Conservation (phyloP, 30 jellyfish, hydroid and myxozoan genomes). For the Catostylus mosaicus region DNA sequence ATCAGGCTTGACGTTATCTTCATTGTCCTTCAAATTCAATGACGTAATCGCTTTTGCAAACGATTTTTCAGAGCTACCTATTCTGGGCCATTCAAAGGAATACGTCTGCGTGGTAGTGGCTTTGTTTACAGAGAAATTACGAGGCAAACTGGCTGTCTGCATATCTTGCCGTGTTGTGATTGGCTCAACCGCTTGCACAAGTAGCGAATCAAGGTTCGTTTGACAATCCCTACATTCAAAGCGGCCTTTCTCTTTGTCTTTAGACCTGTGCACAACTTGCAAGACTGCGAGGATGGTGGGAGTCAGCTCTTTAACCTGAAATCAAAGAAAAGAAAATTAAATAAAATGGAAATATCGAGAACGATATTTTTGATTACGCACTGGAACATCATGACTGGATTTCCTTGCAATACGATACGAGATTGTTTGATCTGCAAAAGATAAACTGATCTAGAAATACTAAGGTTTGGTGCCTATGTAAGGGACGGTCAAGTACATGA, state of each 20-base stretch:
- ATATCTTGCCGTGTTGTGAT: conserved; percentile 34
- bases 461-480: too few relatives aligned
- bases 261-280: conserved; percentile 58
- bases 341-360: too few relatives aligned
- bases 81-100: conserved; percentile 60
- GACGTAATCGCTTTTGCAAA: conserved; percentile 21
- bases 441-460: too few relatives aligned
- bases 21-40: conserved; percentile 9
- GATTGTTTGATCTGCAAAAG: too few relatives aligned
- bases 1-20: not conserved
- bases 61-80: conserved; percentile 37
- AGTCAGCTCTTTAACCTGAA: conserved; percentile 67
- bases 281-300: conserved; percentile 73
- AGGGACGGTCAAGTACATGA: too few relatives aligned
- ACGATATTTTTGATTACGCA: too few relatives aligned
- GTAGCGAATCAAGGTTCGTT: conserved; percentile 56
- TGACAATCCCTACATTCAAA: conserved; percentile 59
- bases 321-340: not conserved
- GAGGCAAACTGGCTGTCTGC: conserved; percentile 76
- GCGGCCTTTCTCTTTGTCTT: conserved; percentile 38
- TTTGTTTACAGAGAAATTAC: conserved; percentile 50
- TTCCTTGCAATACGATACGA: too few relatives aligned
- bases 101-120: conserved; percentile 43
- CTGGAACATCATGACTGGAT: too few relatives aligned
- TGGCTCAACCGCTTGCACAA: conserved; percentile 72